Evolutionary conservation across 2,113 vertebrate species (phyloP), one percentile per base, ranked within the genome.

Genomic region (Siniperca chuatsi): DNA sequence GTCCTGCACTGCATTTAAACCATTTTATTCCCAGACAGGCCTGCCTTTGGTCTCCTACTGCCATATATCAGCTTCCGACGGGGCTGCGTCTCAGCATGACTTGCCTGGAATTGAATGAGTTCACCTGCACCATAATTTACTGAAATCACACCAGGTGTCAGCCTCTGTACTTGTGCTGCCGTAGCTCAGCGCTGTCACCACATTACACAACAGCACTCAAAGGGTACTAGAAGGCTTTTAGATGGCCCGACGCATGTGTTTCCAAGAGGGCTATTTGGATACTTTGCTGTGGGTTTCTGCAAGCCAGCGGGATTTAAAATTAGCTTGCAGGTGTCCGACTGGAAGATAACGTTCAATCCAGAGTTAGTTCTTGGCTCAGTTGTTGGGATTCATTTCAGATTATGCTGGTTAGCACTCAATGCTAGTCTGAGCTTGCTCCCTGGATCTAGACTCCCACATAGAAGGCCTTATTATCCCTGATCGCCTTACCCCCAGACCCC

Each of bases 351-450:
- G 52, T 60, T 78, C 40, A 48, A 25, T 75, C 55, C 65, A 54
- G 50, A 46, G 66, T 25, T 65, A 9, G 18, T 21, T 73, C 71
- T 78, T 29, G 8, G 76, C 65, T 69, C 71, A 79, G 60, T 65
- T 50, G 67, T 48, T 82, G 58, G 76, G 73, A 77, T 69, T 86
- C 48, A 65, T 62, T 54, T 75, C 60, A 81, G 58, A 76, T 87
- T 11, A 54, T 4, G 48, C 46, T 64, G 68, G 72, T 89, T 87
- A 82, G 70, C 7, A 25, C 58, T 72, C 18, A 18, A 11, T 74
- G 85, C 92, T 87, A 92, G 95, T 94, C 90, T 82, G 87, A 93
- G 89, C 94, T 92, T 93, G 94, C 87, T 90, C 74, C 21, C 58
- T 57, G 80, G 66, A 77, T 85, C 69, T 9, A 81, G 48, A 60